A percentile compares a stretch with the other conserved stretches of the same genome.
phyloP scores from a whole-genome alignment of 2,888 invertebrate species.

The Uropetala carovei region DNA sequence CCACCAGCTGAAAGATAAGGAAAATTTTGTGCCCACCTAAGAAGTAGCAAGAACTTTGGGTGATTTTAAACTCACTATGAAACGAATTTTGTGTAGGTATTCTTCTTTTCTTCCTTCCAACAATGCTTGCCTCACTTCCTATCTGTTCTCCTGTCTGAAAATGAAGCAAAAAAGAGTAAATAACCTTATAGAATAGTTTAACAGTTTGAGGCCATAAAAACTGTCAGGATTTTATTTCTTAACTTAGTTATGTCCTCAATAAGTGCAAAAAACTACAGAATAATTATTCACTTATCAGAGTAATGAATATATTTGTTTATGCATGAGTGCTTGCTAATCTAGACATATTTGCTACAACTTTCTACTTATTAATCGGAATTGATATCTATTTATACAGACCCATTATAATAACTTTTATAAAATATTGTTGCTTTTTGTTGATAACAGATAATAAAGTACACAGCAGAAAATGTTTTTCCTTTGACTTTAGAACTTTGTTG shows the following conservation, averaged over 20 bases:
- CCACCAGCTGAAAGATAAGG: too few relatives aligned
- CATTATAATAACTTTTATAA: background rate
- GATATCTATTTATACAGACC: conserved; percentile 30
- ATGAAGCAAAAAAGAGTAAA: conserved; percentile 65
- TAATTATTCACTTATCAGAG: background rate
- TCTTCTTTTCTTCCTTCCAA: conserved; percentile 76
- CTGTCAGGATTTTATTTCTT: background rate
- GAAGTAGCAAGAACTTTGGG: background rate
- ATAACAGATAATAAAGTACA: too few relatives aligned
- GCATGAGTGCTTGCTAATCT: background rate
- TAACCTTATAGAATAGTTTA: conserved; percentile 21
- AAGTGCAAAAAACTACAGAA: background rate
- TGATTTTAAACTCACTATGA: background rate
- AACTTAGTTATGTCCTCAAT: background rate
- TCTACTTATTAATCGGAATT: background rate
- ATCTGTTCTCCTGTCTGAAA: conserved; percentile 80
- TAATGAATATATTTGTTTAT: background rate
- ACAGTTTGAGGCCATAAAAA: background rate
- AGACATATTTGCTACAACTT: background rate
- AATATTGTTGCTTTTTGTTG: too few relatives aligned
- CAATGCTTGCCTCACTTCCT: conserved; percentile 78
- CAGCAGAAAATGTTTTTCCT: too few relatives aligned
- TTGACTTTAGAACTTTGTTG: too few relatives aligned
- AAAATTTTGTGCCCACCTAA: too few relatives aligned
- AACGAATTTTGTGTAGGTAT: conserved; percentile 36